phyloP scores from a whole-genome alignment of 92 coral and sea anemone genomes.

The Muricea muricata region DNA sequence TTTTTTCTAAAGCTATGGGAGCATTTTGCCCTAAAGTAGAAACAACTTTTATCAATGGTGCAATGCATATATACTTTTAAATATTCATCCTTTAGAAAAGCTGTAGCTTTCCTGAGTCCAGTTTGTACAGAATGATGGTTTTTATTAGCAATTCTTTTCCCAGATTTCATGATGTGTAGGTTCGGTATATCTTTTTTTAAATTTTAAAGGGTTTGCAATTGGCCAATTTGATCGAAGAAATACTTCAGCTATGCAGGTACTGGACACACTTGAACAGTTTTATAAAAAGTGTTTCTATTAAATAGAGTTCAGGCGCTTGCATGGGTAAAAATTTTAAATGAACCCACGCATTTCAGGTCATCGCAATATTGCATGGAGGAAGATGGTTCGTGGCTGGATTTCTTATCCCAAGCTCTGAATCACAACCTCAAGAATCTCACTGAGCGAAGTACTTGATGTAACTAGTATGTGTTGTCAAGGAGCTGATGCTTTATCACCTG shows the following conservation, averaged over 20 bases:
- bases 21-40: constrained; percentile 55
- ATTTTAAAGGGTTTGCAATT: neutral
- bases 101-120: constrained; percentile 49
- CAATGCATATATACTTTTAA: constrained; percentile 43
- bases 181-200: neutral
- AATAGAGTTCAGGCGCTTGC: no score
- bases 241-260: constrained; percentile 22
- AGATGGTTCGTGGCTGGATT: constrained; percentile 85
- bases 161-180: no score
- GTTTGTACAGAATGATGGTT: neutral
- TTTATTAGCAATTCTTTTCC: no score
- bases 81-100: constrained; percentile 61
- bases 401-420: constrained; percentile 77
- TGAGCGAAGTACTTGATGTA: neutral
- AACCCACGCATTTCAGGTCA: constrained; percentile 72
- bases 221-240: neutral
- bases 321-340: no score
- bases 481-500: neutral
- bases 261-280: no score
- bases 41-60: constrained; percentile 32
- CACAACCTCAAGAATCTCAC: constrained; percentile 75
- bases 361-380: constrained; percentile 82
- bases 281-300: no score
- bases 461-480: neutral
- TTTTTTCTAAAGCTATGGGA: constrained; percentile 61